These are phyloP conservation scores for Anisognathus igniventris DNA, from an alignment of 2,797 vertebrate species.

Conservation along the genomic window DNA sequence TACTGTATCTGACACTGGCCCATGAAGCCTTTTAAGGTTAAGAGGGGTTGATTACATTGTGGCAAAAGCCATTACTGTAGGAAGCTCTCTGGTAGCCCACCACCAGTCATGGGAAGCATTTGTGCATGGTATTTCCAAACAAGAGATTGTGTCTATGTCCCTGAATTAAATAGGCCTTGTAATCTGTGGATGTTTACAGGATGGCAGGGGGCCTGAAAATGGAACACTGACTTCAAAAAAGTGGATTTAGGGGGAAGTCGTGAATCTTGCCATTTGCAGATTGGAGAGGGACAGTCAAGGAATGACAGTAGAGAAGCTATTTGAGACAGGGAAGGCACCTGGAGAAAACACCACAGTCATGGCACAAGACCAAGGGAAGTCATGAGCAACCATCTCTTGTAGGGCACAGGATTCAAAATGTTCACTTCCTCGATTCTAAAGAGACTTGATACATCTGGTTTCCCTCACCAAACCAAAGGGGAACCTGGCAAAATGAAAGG, in stretches of 20 bases:
- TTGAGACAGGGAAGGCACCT: background rate
- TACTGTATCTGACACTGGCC: background rate
- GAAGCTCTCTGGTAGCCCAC: background rate
- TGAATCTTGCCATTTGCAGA: background rate
- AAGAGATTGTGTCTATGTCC: background rate
- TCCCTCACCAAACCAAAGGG: background rate
- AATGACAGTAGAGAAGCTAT: background rate
- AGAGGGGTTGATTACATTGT: background rate
- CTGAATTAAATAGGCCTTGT: background rate
- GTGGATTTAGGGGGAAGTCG: background rate
- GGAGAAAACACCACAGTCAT: background rate
- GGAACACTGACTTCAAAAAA: background rate
- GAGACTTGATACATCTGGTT: background rate
- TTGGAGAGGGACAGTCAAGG: background rate
- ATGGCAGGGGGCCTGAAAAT: background rate
- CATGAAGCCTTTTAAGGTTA: background rate
- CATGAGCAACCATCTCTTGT: background rate
- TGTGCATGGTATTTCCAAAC: accelerated
- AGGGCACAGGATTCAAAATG: background rate
- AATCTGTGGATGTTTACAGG: background rate
- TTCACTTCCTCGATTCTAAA: background rate
- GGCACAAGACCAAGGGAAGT: background rate
- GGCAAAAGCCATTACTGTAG: background rate
- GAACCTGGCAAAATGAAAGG: background rate
- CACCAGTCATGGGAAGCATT: background rate